Evolutionary conservation across 2,888 invertebrate species (phyloP).

Genomic region (Agriopis leucophaearia): DNA sequence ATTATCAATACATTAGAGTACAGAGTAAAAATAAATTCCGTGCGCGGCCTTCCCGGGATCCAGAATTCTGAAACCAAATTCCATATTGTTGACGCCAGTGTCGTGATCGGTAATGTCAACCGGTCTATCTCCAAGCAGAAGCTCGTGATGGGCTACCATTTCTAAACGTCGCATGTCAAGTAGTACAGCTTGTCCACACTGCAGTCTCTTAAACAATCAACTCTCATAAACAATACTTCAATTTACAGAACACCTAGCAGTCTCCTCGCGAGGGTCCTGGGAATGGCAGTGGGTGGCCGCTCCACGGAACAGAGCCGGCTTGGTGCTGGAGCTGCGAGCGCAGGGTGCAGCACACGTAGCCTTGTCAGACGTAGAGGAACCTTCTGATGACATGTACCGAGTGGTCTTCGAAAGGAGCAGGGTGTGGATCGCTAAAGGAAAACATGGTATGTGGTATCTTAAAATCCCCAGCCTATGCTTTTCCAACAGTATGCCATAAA

Average conservation of each 20-base stretch:
- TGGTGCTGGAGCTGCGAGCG: conserved; percentile 87
- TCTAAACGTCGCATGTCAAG: too few relatives aligned
- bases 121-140: too few relatives aligned
- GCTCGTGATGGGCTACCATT: too few relatives aligned
- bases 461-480: too few relatives aligned
- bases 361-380: conserved; percentile 83
- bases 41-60: too few relatives aligned
- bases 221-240: background rate
- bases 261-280: conserved; percentile 88
- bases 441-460: conserved; percentile 80
- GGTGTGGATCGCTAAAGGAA: conserved; percentile 89
- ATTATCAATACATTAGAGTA: too few relatives aligned
- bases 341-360: conserved; percentile 87
- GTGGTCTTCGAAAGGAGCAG: conserved; percentile 88
- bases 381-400: conserved; percentile 87
- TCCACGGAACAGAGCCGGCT: conserved; percentile 87
- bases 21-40: too few relatives aligned
- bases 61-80: too few relatives aligned
- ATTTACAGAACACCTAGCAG: conserved; percentile 87
- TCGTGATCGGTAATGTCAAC: too few relatives aligned
- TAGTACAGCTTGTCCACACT: too few relatives aligned
- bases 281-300: conserved; percentile 89
- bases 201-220: background rate
- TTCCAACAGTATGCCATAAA: too few relatives aligned
- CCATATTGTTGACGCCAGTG: too few relatives aligned